Base-by-base conservation (phyloP, 2,888 invertebrate species). In the Agrochola circellaris region DNA sequence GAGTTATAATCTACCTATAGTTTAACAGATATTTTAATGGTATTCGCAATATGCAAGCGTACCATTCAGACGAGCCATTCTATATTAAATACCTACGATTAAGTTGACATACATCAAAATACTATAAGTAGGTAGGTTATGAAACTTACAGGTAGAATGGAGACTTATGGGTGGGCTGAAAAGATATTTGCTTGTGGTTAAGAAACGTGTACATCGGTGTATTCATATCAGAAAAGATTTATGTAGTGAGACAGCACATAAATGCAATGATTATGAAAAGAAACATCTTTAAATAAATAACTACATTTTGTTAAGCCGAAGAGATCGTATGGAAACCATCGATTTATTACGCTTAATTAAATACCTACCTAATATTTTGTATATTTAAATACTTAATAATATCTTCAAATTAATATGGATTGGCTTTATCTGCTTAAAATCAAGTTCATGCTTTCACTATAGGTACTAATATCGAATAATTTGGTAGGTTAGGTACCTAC, bases 41-140 rank as follows among this genome's bases (percentile, higher is more conserved):
- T 75, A 69, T 82, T 80, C 75, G 79, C 79, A 79, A 79, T 79
- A 79, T 30, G 79, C 76, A 75, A 73, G 23, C 82, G 20, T 82
- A 83, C 73, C 75, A 78, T 78, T 78, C 56, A 82, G 73, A 73
- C 79, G n/a, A 56, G 56, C 38, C n/a, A 51, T n/a, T 58, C 51
- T 45, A 61, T 26, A 48, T 60, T 60, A 58, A 38, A 60, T 51
- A 30, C 15, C 20, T 42, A 65, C 45, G 42, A 42, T 30, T 64
- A 48, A n/a, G 56, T 51, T 64, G 45, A 74, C 15, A 30, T 54
- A 45, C 75, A 65, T 73, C n/a, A 20, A 79, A 34, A 71, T 0
- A 64, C 9, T 51, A 26, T 48, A 73, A 8, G 4, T 56, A 65
- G 26, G 9, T 61, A 34, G 42, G 42, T 42, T 38, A 17, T 38